These are phyloP conservation scores for Macroglossus sobrinus DNA, from an alignment of 2,113 vertebrate species.

Conservation along the genomic window DNA sequence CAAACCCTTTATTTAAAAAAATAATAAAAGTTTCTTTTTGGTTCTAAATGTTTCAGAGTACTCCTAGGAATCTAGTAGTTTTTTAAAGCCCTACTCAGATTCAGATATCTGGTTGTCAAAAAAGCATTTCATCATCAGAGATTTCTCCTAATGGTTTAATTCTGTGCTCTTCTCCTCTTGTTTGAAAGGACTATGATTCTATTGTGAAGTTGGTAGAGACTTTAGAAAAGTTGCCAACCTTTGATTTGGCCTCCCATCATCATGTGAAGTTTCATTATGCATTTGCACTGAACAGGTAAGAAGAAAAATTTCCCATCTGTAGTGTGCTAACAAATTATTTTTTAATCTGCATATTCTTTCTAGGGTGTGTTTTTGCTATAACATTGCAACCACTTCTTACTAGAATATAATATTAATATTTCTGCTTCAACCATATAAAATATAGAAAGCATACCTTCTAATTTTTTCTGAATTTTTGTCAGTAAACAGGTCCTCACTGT, in stretches of 20 bases:
- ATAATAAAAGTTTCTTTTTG: background rate
- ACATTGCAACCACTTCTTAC: background rate
- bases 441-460: background rate
- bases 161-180: constrained; percentile 41
- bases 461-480: background rate
- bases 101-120: constrained; percentile 23
- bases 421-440: background rate
- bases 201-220: constrained; percentile 97
- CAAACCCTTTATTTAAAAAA: background rate
- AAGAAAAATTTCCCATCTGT: background rate
- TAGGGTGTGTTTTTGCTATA: background rate
- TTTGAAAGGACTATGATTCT: constrained; percentile 95
- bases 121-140: background rate
- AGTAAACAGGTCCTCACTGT: background rate
- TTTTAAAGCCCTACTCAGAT: background rate
- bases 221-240: constrained; percentile 96
- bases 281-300: constrained; percentile 97
- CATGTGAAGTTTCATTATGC: constrained; percentile 98
- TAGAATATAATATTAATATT: background rate
- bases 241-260: constrained; percentile 93
- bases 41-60: background rate
- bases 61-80: background rate
- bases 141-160: constrained; percentile 49
- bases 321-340: background rate
- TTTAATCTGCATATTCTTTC: background rate